phyloP scores from a whole-genome alignment of 2,113 vertebrate genomes.

The Ariopsis seemanni region DNA sequence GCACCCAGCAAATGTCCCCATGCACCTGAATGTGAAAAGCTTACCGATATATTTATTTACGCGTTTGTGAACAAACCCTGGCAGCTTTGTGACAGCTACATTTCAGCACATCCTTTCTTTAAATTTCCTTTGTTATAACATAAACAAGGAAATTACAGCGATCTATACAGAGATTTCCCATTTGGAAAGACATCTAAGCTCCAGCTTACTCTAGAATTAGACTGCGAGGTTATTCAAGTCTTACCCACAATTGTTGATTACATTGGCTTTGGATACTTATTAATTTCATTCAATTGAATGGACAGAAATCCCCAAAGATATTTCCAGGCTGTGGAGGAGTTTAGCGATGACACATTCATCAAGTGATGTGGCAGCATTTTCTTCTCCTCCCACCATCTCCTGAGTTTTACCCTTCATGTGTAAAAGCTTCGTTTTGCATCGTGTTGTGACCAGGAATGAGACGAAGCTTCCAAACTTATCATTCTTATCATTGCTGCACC shows the following conservation, averaged over 20 bases:
- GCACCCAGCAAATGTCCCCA: slow-evolving; percentile 50
- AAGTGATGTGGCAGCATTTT: slow-evolving; percentile 62
- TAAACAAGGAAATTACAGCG: slow-evolving; percentile 68
- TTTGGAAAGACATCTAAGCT: slow-evolving; percentile 64
- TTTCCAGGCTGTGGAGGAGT: slow-evolving; percentile 62
- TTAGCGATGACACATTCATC: slow-evolving; percentile 51
- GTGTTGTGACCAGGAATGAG: slow-evolving; percentile 56
- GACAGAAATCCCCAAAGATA: slow-evolving; percentile 66
- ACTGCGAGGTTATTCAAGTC: slow-evolving; percentile 67
- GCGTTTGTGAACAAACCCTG: slow-evolving; percentile 48
- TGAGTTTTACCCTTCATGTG: slow-evolving; percentile 60
- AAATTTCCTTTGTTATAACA: slow-evolving; percentile 70
- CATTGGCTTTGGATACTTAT: slow-evolving; percentile 64
- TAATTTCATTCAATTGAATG: slow-evolving; percentile 69
- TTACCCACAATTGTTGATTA: slow-evolving; percentile 57
- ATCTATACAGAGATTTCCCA: slow-evolving; percentile 68
- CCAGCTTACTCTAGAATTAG: slow-evolving; percentile 56
- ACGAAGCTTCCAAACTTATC: slow-evolving; percentile 67
- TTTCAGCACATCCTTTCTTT: slow-evolving; percentile 60
- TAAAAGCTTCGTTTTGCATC: slow-evolving; percentile 61
- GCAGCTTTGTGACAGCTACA: slow-evolving; percentile 61
- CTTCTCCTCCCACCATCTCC: slow-evolving; percentile 55
- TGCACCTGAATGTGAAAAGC: slow-evolving; percentile 56
- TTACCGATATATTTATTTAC: slow-evolving; percentile 62
- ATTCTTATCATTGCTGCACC: slow-evolving; percentile 67